Base-by-base conservation (phyloP, 2,888 invertebrate genomes). In the Thumatha senex region DNA sequence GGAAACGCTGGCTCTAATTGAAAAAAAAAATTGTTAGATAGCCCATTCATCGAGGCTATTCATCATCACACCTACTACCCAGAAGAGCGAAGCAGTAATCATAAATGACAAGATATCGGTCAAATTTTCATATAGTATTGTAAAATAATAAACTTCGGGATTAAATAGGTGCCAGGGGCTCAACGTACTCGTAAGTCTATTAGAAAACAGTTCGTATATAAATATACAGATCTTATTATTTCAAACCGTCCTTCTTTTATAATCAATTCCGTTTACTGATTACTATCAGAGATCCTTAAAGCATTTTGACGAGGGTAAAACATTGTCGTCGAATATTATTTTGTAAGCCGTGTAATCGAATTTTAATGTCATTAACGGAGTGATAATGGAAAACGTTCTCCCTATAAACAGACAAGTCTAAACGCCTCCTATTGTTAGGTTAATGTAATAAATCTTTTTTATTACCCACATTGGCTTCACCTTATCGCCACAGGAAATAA, bases 321-420 rank as follows among this genome's bases (percentile, higher is more conserved):
- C 57, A 66, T 61, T 67, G 64, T 67, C 51, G 52, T 51, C 53
- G 46, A 60, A 68, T 65, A 70, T 70, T 74, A 74, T 75, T 76
- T 70, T 57, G 63, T 72, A 70, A 73, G 67, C 68, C 60, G 56
- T 67, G 58, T 74, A 78, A 81, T 78, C 68, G 72, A 76, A 76
- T 76, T 79, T 76, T 74, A 78, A 80, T 77, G 72, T 76, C 72
- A 78, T 81, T 78, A 77, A 60, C 54, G 48, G 5, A 51, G 63
- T 57, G 68, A 75, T 79, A 79, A 79, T 75, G 68, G 73, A 61
- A 64, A 70, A 66, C 55, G 58, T 56, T 64, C 53, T 51, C 61
- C 63, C 70, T 58, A 61, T 52, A 63, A 65, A 56, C 63, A 59
- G 46, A 33, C 45, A 49, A 51, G 66, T 70, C 65, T 64, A 61